These are phyloP conservation scores for Meloidogyne exigua DNA, from an alignment of 1,140 invertebrate species.

Conservation along the genomic window DNA sequence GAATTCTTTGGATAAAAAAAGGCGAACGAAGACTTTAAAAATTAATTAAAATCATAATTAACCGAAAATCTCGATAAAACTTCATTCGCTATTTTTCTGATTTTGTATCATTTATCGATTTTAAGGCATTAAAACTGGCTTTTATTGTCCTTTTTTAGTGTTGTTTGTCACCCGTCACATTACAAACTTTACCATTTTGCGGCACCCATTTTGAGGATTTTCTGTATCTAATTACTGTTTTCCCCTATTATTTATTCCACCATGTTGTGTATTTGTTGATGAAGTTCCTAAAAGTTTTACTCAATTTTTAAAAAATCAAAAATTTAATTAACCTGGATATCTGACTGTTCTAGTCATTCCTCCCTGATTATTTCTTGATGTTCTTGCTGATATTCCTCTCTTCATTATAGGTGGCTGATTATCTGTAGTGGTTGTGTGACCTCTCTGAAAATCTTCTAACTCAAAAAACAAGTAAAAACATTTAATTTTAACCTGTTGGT, in stretches of 20 bases:
- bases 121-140: neutral
- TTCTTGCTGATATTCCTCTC: slow-evolving; percentile 13
- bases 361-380: slow-evolving; percentile 16
- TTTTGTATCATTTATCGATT: neutral
- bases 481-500: slow-evolving; percentile 15
- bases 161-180: neutral
- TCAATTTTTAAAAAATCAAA: neutral
- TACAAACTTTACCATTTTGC: neutral
- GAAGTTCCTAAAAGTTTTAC: neutral
- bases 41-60: too few species aligned
- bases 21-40: too few species aligned
- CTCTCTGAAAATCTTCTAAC: neutral
- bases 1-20: neutral
- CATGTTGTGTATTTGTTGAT: slow-evolving; percentile 14
- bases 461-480: neutral
- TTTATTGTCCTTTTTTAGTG: neutral
- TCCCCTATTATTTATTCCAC: slow-evolving; percentile 10
- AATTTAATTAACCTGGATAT: slow-evolving; percentile 43
- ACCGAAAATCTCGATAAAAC: too few species aligned
- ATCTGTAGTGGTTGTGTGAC: slow-evolving; percentile 28
- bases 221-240: slow-evolving; percentile 10
- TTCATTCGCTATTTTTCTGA: neutral
- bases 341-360: slow-evolving; percentile 42
- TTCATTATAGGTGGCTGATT: slow-evolving; percentile 15
- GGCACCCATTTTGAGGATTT: neutral